Evolutionary conservation across 2,113 vertebrate genomes (phyloP).

Genomic region (Bothrops jararaca): DNA sequence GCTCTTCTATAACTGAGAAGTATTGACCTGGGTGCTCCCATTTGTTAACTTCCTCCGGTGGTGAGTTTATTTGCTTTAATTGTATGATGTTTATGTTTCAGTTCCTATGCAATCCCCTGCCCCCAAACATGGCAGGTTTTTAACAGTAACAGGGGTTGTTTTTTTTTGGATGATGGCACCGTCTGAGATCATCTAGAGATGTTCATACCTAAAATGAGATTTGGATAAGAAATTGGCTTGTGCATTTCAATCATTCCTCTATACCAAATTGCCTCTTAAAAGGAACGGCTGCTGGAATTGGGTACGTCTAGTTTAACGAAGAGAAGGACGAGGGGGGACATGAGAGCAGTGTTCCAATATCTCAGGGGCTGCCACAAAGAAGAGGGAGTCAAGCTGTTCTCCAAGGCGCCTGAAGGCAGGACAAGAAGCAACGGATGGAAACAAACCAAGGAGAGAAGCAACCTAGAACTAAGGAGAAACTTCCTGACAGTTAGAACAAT

Average conservation of each 20-base stretch:
- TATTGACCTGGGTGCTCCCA: background rate
- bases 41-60: background rate
- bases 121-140: background rate
- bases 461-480: too few species aligned
- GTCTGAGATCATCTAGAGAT: too few species aligned
- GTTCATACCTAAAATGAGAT: background rate
- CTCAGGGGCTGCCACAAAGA: too few species aligned
- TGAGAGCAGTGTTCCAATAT: too few species aligned
- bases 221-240: background rate
- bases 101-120: background rate
- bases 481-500: too few species aligned
- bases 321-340: too few species aligned
- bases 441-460: too few species aligned
- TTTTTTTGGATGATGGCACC: background rate
- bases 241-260: background rate
- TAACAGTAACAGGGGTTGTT: background rate
- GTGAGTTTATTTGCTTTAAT: background rate
- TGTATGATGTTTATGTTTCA: background rate
- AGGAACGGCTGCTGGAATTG: too few species aligned
- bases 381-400: too few species aligned
- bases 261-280: background rate
- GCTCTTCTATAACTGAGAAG: background rate
- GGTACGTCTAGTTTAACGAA: too few species aligned
- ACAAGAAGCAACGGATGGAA: too few species aligned
- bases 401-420: too few species aligned